Percentiles rank a stretch among this genome's conserved stretches.
phyloP scores from a whole-genome alignment of 2,797 vertebrate genomes.

The Garrulus glandarius region DNA sequence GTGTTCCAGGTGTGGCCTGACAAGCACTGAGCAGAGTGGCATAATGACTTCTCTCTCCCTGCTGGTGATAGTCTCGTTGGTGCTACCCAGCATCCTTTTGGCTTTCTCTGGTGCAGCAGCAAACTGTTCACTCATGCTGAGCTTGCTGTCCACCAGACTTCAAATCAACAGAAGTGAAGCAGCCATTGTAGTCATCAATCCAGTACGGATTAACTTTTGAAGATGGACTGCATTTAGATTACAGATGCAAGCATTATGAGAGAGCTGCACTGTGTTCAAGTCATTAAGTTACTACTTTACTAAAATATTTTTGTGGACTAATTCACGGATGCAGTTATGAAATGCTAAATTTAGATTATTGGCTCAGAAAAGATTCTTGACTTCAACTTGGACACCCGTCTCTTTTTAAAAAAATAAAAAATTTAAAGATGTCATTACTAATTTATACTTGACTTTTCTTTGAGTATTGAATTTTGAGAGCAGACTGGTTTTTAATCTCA shows the following conservation, averaged over 20 bases:
- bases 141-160: too few species aligned
- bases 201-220: not conserved
- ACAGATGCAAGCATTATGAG: not conserved
- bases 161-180: not conserved
- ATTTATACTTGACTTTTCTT: constrained; percentile 4
- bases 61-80: not conserved
- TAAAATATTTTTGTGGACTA: not conserved
- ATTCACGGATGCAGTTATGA: not conserved
- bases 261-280: not conserved
- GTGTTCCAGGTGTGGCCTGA: not conserved
- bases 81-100: not conserved
- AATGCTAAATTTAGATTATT: not conserved
- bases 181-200: not conserved
- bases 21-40: not conserved
- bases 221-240: not conserved
- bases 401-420: not conserved
- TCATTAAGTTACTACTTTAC: not conserved
- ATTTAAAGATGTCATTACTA: not conserved
- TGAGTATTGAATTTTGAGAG: not conserved
- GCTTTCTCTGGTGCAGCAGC: not conserved
- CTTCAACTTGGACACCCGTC: not conserved
- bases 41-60: not conserved
- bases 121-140: not conserved
- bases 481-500: not conserved
- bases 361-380: not conserved